Percentiles rank a stretch among this genome's conserved stretches.
Evolutionary conservation across 2,113 vertebrate genomes (phyloP).

Genomic region (Chloropsis cyanopogon): DNA sequence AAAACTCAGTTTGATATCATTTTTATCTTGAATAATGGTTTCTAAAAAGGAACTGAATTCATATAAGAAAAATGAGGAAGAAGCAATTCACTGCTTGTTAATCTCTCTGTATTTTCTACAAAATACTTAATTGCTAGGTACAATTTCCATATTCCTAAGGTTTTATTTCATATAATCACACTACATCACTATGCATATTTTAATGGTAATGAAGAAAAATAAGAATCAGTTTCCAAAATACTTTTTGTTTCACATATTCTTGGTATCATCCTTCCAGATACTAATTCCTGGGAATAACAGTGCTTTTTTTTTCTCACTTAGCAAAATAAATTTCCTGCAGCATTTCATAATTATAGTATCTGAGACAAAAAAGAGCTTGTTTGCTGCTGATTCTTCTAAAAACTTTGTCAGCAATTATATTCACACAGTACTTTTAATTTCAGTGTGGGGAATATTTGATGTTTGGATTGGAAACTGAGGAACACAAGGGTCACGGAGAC

Average conservation of each 20-base stretch:
- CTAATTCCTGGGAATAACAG: background rate
- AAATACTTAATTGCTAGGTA: constrained; percentile 10
- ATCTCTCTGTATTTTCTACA: background rate
- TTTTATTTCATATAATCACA: constrained; percentile 12
- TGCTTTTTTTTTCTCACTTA: background rate
- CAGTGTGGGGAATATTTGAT: background rate
- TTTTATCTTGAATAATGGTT: background rate
- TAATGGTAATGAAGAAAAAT: background rate
- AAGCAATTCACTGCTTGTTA: background rate
- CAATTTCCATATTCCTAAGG: background rate
- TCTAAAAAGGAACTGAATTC: background rate
- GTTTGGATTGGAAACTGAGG: background rate
- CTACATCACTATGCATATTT: background rate
- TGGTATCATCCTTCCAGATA: background rate
- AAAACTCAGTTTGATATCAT: background rate
- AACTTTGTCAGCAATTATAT: background rate
- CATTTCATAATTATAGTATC: constrained; percentile 32
- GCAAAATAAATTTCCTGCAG: constrained; percentile 22
- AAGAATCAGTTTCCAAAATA: background rate
- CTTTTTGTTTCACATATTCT: constrained; percentile 8
- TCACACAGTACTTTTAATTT: background rate
- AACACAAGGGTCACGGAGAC: constrained; percentile 3
- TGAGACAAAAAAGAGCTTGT: background rate
- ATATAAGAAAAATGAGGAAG: background rate
- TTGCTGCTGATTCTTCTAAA: background rate